Percentiles rank a stretch among this genome's conserved stretches.
These are phyloP conservation scores for Gymnopithys bicolor DNA, from an alignment of 2,797 vertebrate genomes.

Conservation along the genomic window DNA sequence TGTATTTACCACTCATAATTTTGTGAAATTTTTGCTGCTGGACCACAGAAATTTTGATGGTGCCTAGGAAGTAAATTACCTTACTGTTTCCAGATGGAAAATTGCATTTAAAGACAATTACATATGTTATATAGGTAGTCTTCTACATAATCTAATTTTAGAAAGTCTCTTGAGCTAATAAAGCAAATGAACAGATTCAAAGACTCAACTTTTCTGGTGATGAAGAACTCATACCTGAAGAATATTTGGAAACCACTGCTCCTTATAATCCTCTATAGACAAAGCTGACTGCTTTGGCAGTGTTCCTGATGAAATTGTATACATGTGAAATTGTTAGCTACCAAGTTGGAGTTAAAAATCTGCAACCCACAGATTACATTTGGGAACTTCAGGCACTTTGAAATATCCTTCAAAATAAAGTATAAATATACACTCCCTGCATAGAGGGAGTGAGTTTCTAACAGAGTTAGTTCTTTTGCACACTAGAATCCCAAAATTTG, in stretches of 20 bases:
- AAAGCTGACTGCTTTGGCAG: background rate
- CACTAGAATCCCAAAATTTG: background rate
- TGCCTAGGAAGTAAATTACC: background rate
- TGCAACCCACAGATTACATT: background rate
- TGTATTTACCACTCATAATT: background rate
- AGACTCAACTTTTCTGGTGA: background rate
- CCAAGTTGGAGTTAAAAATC: background rate
- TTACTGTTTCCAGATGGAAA: constrained; percentile 46
- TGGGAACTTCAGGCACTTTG: background rate
- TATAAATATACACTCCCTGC: background rate
- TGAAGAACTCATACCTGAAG: background rate
- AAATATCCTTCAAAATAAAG: background rate
- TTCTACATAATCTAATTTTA: constrained; percentile 24
- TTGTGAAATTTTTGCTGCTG: background rate
- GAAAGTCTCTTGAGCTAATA: constrained; percentile 20
- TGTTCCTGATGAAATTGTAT: background rate
- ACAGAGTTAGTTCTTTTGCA: background rate
- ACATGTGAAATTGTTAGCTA: background rate
- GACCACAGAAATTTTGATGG: background rate
- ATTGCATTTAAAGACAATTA: constrained; percentile 36
- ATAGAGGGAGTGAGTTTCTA: background rate
- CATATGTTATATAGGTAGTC: background rate
- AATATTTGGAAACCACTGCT: background rate
- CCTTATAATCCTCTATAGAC: background rate
- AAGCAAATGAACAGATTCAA: constrained; percentile 1